A percentile compares a stretch with the other conserved stretches of the same genome.
phyloP scores from a whole-genome alignment of 2,797 vertebrate genomes.

The Gambusia yucatana region DNA sequence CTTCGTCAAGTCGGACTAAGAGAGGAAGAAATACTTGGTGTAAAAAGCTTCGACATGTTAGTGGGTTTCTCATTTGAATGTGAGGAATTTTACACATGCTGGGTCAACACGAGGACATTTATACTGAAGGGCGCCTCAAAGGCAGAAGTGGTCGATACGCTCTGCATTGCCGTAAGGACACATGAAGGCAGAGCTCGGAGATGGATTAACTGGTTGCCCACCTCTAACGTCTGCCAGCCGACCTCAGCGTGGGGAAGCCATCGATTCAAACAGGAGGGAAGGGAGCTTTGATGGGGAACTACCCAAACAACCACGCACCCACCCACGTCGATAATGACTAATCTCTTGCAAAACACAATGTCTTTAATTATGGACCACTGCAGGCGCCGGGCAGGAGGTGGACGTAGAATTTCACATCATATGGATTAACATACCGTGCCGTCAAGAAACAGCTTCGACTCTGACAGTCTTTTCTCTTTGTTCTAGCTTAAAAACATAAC shows the following conservation, averaged over 20 bases:
- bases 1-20: slow-evolving; percentile 91
- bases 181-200: slow-evolving; percentile 48
- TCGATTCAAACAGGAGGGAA: slow-evolving; percentile 32
- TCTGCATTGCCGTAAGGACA: slow-evolving; percentile 54
- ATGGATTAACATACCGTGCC: slow-evolving; percentile 41
- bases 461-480: slow-evolving; percentile 49
- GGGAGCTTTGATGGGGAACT: slow-evolving; percentile 47
- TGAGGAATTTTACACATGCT: slow-evolving; percentile 33
- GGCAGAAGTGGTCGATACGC: slow-evolving; percentile 68
- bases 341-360: slow-evolving; percentile 11
- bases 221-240: slow-evolving; percentile 59
- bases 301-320: slow-evolving; percentile 14
- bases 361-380: slow-evolving; percentile 26
- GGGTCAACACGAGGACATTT: slow-evolving; percentile 41
- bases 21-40: slow-evolving; percentile 30
- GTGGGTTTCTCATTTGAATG: slow-evolving; percentile 16
- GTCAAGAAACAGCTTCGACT: slow-evolving; percentile 51
- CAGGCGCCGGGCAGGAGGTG: slow-evolving; percentile 3
- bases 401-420: slow-evolving; percentile 11
- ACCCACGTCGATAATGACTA: slow-evolving; percentile 11
- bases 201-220: slow-evolving; percentile 69
- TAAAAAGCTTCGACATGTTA: background rate
- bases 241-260: slow-evolving; percentile 40
- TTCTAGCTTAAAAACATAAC: slow-evolving; percentile 25
- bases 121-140: slow-evolving; percentile 68